Evolutionary conservation across 2,797 vertebrate species (phyloP), one percentile per base, ranked within the genome.

Genomic region (Propithecus perrieri): DNA sequence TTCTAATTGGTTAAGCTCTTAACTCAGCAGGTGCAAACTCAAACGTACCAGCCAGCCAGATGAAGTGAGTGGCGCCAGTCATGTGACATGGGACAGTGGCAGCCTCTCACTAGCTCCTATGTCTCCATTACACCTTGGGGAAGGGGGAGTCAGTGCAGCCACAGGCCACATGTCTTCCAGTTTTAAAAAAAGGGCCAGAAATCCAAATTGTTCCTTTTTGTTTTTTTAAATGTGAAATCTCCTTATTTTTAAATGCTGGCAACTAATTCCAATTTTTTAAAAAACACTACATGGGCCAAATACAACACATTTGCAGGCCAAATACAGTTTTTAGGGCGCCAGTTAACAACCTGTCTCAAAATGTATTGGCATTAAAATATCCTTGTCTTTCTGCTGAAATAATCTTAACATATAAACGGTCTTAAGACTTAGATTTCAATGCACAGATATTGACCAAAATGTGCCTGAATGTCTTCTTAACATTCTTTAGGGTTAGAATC

Each of bases 281-380:
- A 55, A 61, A 90, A 81, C 48, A 92, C 30, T 10, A 50, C 9
- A 30, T 8, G 22, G 53, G 96, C 89, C 96, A 97, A 97, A 95
- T 89, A 93, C 94, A 98, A 96, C 65, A 94, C 26, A 90, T 33
- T 4, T 53, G 10, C 38, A 94, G 28, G 86, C 85, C 93, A 97
- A 98, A 83, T 48, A 71, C 17, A 85, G 75, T 93, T 96, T 89
- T 86, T 63, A 80, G 71, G 89, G 91, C n/a, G 46, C 57, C 91
- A 96, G 84, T 92, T 95, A 97, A 96, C 69, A 93, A 96, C 92
- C 85, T 96, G 81, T 61, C 85, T 96, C 71, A 95, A 83, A 95
- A 94, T 61, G 18, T 18, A 93, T 0, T 75, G 50, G 74, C 79
- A 80, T 69, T 71, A 92, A 83, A 90, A 93, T 75, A 75, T 28